A percentile compares a stretch with the other conserved stretches of the same genome.
phyloP scores from a whole-genome alignment of 2,888 invertebrate species.

The Dicyrtoma fusca region DNA sequence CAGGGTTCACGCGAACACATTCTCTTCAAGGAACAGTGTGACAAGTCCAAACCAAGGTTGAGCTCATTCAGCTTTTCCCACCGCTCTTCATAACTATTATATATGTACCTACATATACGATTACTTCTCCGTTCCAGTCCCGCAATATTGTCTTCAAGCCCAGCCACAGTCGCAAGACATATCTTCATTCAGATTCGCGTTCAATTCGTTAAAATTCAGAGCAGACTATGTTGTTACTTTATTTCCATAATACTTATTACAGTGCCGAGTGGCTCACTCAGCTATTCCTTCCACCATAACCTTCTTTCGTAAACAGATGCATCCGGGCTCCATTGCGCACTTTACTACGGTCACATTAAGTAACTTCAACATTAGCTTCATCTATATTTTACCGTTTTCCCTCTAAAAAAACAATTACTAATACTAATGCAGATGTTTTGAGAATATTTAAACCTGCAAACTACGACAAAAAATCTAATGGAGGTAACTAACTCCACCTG shows the following conservation, averaged over 20 bases:
- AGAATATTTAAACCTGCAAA: too few relatives aligned
- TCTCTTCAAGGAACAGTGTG: neutral
- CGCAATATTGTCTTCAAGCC: neutral
- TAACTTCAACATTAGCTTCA: too few relatives aligned
- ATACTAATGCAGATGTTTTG: too few relatives aligned
- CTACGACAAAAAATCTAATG: too few relatives aligned
- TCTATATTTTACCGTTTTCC: too few relatives aligned
- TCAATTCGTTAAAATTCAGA: conserved; percentile 2
- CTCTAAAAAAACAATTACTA: too few relatives aligned
- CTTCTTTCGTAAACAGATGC: too few relatives aligned
- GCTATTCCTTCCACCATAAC: too few relatives aligned
- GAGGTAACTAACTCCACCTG: too few relatives aligned
- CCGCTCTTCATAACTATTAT: neutral
- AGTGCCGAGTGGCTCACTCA: neutral
- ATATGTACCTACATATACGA: too few relatives aligned
- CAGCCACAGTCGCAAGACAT: neutral
- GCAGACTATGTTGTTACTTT: conserved; percentile 6
- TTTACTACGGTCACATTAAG: too few relatives aligned
- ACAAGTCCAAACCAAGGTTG: neutral
- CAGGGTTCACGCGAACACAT: neutral
- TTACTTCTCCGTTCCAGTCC: neutral
- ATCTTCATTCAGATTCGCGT: neutral
- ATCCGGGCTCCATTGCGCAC: too few relatives aligned
- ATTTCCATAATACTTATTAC: conserved; percentile 18
- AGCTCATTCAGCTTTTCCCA: neutral